Base-by-base conservation (phyloP, 2,888 invertebrate genomes). In the Calliphora vomitoria region DNA sequence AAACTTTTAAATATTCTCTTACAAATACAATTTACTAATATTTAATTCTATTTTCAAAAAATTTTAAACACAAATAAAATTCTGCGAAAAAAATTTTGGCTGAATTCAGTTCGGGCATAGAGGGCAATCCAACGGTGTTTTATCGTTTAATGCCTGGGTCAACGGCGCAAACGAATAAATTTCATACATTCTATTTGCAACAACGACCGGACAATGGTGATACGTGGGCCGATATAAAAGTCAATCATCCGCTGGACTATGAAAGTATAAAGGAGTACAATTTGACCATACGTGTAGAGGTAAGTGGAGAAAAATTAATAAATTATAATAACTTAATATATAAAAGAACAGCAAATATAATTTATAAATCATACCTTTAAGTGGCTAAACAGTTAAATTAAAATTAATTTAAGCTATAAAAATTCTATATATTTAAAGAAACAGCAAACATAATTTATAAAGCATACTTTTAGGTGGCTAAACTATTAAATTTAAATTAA, bases 231-330 rank as follows among this genome's bases (percentile, higher is more conserved):
- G 98, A 98, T 93, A 98, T 98, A 94, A 98, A 98, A 95, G 98
- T 98, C 91, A 98, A 98, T 94, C 98, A 98, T 95, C 98, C 98
- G 38, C 94, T 98, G 92, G 98, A 98, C 95, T 98, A 97, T 93
- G 98, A 98, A 94, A 97, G 97, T 91, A 98, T 98, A 94, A 98
- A 98, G 94, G 98, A 98, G 93, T 98, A 98, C 94, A 98, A 98
- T 95, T 95, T 98, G 91, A 98, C 98, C 11, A 97, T 98, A 94
- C 96, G 98, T 93, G 98, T 98, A 76, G 98, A 98, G 97, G 98
- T 98, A 94, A 95, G 96, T 92, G 13, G 44, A 53, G 15, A 15
- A 35, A 69, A 50, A n/a, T n/a, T 15, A 25, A 25, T 4, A 47
- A 3, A 53, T 62, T 5, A 11, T 35, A 75, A 62, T 15, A 60